Evolutionary conservation across 2,113 vertebrate species (phyloP), one percentile per base, ranked within the genome.

Genomic region (Protobothrops flavoviridis): DNA sequence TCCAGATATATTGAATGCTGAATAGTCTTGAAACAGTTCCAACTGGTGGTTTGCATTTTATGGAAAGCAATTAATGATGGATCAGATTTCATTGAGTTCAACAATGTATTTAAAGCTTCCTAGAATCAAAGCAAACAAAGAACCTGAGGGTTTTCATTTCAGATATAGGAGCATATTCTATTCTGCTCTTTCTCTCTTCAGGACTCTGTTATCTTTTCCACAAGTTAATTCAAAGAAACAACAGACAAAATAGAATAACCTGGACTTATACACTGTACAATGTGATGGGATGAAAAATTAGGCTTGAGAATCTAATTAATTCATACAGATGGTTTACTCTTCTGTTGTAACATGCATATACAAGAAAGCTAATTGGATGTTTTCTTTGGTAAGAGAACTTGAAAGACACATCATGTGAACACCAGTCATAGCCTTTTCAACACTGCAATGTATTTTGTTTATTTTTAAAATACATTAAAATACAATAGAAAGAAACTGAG

Each of bases 221-320:
- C 57, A 93, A 17, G 43, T 89, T 95, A n/a, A 86, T 6, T 93
- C 91, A 93, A 55, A 90, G 92, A 94, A 8, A 59, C 48, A 91
- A 1, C 33, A 92, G 6, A 29, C 88, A 17, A 91, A 29, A 93
- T 88, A 15, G 0, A 93, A 6, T 0, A 89, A 81, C 69, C 0
- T 90, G 69, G 9, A 8, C 52, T 89, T 95, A n/a, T 57, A 21
- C 57, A 74, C 3, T 45, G 0, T 69, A 91, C 69, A 1, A 1
- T 53, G 0, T 52, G 85, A 0, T 1, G 88, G n/a, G 1, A 87
- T 93, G 24, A 91, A 93, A 85, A 81, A 81, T 81, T 43, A 8
- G 7, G 33, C 7, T 43, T 43, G 74, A 81, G 17, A 21, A 39
- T 81, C 86, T 17, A 87, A 29, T 53, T 87, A 52, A 29, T 87